Base-by-base conservation (phyloP, 2,113 vertebrate genomes). In the Furnarius figulus region DNA sequence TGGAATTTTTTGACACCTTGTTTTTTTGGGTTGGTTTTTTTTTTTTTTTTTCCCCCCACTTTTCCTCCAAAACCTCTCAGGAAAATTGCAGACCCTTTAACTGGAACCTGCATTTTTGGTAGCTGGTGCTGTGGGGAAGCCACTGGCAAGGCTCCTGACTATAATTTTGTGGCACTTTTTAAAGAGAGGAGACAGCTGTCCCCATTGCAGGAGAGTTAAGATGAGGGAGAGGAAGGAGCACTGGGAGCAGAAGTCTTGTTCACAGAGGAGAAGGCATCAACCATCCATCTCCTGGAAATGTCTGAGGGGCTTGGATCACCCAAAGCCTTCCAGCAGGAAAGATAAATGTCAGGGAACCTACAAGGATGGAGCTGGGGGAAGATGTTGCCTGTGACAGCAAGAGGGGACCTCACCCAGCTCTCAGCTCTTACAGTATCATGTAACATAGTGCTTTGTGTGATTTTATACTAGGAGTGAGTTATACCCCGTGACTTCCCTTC, bases 401-500 rank as follows among this genome's bases (percentile, higher is more conserved):
- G 66, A 62, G 56, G 44, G 47, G 65, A 53, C 5, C 7, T 37
- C 37, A 73, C 10, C 72, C 37, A 77, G 8, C 40, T 86, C 20
- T 62, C 19, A 31, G 39, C 35, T 91, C 84, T 62, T 52, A 19
- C 1, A 5, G 14, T 16, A 23, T 21, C 18, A 4, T 24, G 8
- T 39, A 47, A 42, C 6, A 5, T 71, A 85, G 42, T 59, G 39
- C 1, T 53, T 66, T 2, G 4, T 49, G 47, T 67, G 56, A 87
- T 55, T 66, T 84, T 75, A 14, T 44, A 17, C 2, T 2, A 17
- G 22, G n/a, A 78, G 35, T 91, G 92, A 96, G 85, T 94, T 90
- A 96, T 78, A 17, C 2, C 35, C 50, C 73, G 47, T 78, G 78
- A 93, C 87, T 94, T 97, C 84, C 80, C 73, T 85, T 89, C 52